Conservation (phyloP, 2,888 invertebrate genomes). For the Harpagoxenus sublaevis region DNA sequence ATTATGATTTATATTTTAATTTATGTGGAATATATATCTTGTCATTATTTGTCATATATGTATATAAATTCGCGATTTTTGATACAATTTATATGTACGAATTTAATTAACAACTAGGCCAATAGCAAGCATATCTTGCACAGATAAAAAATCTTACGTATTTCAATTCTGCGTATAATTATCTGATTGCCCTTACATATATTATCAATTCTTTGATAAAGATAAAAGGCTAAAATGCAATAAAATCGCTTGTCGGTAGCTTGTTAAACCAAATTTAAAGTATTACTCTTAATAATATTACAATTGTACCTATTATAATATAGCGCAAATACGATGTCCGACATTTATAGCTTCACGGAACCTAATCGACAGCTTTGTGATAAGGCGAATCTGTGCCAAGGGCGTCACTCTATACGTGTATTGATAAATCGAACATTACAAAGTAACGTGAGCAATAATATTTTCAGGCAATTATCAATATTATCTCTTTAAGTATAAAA, state of each 20-base stretch:
- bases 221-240: conserved; percentile 5
- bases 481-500: background rate
- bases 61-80: background rate
- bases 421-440: conserved; percentile 19
- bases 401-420: background rate
- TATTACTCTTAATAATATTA: conserved; percentile 4
- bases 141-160: background rate
- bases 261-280: background rate
- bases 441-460: background rate
- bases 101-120: conserved; percentile 5
- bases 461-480: background rate
- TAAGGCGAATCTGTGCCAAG: conserved; percentile 43
- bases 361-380: conserved; percentile 28
- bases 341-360: background rate
- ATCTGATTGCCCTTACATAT: background rate
- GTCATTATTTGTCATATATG: background rate
- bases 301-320: background rate
- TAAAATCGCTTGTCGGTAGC: background rate
- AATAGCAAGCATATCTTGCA: background rate
- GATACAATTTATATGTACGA: background rate
- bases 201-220: conserved; percentile 4
- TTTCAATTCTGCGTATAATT: background rate
- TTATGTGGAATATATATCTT: background rate
- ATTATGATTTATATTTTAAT: background rate
- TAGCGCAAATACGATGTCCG: background rate